A percentile compares a stretch with the other conserved stretches of the same genome.
phyloP scores from a whole-genome alignment of 2,113 vertebrate species.

The Triplophysa tibetana region DNA sequence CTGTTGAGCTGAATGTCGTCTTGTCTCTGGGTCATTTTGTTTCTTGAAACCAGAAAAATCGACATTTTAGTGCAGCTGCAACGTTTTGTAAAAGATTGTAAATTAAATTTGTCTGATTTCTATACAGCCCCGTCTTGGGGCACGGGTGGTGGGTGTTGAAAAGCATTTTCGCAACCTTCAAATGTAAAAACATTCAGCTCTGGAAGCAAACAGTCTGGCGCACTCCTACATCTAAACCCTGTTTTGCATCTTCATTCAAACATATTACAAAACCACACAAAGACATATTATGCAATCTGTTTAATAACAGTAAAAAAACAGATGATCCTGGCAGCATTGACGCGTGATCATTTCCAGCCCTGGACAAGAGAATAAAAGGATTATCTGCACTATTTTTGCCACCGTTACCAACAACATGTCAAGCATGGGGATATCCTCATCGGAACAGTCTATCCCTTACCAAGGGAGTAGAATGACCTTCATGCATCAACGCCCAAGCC shows the following conservation, averaged over 20 bases:
- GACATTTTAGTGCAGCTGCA: not conserved
- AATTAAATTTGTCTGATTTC: not conserved
- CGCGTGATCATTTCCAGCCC: conserved; percentile 40
- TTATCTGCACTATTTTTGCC: conserved; percentile 37
- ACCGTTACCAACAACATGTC: conserved; percentile 13
- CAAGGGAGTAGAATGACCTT: conserved; percentile 21
- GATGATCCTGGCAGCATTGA: not conserved
- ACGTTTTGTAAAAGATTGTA: not conserved
- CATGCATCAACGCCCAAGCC: conserved; percentile 1
- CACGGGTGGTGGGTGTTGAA: not conserved
- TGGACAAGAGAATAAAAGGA: conserved; percentile 39
- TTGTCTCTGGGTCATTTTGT: conserved; percentile 9
- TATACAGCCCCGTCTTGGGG: not conserved
- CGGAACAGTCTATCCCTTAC: conserved; percentile 24
- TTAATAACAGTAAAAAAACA: not conserved
- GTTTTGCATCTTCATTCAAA: not conserved
- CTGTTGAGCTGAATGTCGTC: conserved; percentile 22
- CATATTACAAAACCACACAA: not conserved
- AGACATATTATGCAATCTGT: not conserved
- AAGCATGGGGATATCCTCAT: conserved; percentile 38
- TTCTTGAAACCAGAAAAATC: not conserved
- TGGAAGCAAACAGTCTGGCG: not conserved
- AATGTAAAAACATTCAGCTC: not conserved
- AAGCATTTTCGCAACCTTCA: not conserved
- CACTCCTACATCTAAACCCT: not conserved